Evolutionary conservation across 2,113 vertebrate species (phyloP).

Genomic region (Heterotilapia buettikoferi): DNA sequence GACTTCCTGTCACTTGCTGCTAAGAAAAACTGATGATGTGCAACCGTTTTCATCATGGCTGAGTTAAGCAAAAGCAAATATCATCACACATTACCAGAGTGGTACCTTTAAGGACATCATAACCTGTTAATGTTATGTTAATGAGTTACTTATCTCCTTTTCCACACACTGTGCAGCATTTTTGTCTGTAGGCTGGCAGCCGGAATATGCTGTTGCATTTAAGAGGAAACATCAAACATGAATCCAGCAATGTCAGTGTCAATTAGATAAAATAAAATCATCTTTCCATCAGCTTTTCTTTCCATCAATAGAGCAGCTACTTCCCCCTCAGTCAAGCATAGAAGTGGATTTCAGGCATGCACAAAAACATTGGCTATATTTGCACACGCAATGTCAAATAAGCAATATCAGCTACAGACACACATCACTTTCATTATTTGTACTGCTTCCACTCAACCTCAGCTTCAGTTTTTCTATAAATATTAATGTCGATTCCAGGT

Average conservation of each 20-base stretch:
- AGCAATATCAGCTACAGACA: not conserved
- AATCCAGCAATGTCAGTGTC: not conserved
- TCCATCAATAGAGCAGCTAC: not conserved
- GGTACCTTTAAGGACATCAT: not conserved
- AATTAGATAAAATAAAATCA: not conserved
- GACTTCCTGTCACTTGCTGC: not conserved
- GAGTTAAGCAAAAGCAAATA: not conserved
- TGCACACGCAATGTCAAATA: not conserved
- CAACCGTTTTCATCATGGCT: not conserved
- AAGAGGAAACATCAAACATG: not conserved
- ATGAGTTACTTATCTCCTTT: not conserved
- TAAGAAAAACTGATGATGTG: not conserved
- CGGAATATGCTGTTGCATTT: not conserved
- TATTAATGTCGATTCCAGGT: slow-evolving; percentile 27
- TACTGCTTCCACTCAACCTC: not conserved
- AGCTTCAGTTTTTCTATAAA: slow-evolving; percentile 22
- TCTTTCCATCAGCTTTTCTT: not conserved
- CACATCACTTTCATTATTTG: slow-evolving; percentile 33
- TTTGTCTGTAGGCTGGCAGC: not conserved
- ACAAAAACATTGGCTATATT: not conserved
- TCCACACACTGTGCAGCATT: not conserved
- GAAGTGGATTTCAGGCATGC: not conserved
- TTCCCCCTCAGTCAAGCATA: not conserved
- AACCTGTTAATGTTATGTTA: not conserved
- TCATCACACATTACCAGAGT: not conserved